phyloP scores from a whole-genome alignment of 1,140 invertebrate genomes.

The Sitodiplosis mosellana region DNA sequence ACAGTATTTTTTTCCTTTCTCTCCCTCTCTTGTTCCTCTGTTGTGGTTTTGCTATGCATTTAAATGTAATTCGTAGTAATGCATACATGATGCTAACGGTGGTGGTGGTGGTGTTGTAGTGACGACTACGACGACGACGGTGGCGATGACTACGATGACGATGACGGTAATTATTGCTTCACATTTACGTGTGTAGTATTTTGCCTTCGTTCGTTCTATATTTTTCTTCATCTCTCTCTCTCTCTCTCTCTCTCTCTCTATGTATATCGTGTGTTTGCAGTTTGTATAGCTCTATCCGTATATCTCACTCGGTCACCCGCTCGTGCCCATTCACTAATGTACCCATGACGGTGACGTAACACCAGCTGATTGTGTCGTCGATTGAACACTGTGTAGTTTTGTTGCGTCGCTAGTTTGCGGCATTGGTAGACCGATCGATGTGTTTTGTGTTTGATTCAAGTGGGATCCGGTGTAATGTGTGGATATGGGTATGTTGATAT shows the following conservation, averaged over 20 bases:
- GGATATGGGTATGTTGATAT: constrained; percentile 66
- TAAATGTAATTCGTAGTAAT: too few species aligned
- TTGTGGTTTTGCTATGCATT: too few species aligned
- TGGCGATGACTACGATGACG: too few species aligned
- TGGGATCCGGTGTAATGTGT: constrained; percentile 4
- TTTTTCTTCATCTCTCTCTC: too few species aligned
- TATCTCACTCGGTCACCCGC: too few species aligned
- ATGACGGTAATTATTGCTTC: background rate
- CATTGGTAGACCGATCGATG: constrained; percentile 9
- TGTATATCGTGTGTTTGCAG: background rate
- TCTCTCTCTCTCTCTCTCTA: too few species aligned
- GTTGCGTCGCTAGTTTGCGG: constrained; percentile 11
- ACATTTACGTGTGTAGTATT: background rate
- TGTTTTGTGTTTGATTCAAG: constrained; percentile 13
- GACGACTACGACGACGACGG: too few species aligned
- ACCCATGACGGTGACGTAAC: constrained; percentile 45
- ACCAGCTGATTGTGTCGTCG: constrained; percentile 27
- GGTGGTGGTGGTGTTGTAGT: too few species aligned
- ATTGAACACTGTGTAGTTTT: constrained; percentile 15
- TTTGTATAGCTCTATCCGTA: background rate
- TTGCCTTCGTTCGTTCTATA: background rate
- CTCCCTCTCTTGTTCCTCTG: too few species aligned
- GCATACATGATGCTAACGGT: too few species aligned
- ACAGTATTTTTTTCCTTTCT: too few species aligned
- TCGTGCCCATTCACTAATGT: too few species aligned